A percentile compares a stretch with the other conserved stretches of the same genome.
phyloP scores from a whole-genome alignment of 2,888 invertebrate genomes.

The Eurytoma adleriae region DNA sequence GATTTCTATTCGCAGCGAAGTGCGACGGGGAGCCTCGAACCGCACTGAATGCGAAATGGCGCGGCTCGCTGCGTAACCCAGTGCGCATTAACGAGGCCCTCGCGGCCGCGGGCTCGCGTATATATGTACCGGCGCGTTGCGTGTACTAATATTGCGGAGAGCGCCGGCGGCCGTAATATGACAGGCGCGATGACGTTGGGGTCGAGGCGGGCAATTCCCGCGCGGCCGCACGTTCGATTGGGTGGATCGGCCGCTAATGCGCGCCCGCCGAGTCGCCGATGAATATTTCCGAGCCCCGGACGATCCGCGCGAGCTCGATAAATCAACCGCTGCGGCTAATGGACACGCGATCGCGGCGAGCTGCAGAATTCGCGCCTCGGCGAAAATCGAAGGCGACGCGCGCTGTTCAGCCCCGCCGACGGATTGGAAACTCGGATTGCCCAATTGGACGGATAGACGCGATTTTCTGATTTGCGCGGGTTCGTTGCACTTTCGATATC shows the following conservation, averaged over 20 bases:
- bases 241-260: constrained; percentile 42
- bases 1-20: too few relatives aligned
- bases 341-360: neutral
- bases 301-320: constrained; percentile 23
- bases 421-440: too few relatives aligned
- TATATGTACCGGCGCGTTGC: constrained; percentile 13
- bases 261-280: constrained; percentile 14
- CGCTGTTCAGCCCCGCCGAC: too few relatives aligned
- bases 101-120: neutral
- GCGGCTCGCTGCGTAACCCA: neutral
- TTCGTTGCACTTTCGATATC: too few relatives aligned
- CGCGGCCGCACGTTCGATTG: constrained; percentile 53
- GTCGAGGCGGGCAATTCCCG: constrained; percentile 58
- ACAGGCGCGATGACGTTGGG: constrained; percentile 59
- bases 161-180: constrained; percentile 52
- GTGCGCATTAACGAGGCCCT: neutral
- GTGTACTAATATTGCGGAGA: constrained; percentile 59
- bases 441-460: too few relatives aligned
- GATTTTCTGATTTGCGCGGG: too few relatives aligned
- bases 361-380: too few relatives aligned
- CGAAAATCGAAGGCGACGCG: too few relatives aligned
- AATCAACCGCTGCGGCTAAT: constrained; percentile 16
- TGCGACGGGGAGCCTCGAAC: too few relatives aligned
- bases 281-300: constrained; percentile 42
- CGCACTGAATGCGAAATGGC: neutral